Evolutionary conservation across 2,797 vertebrate genomes (phyloP).

Genomic region (Sitta carolinensis): DNA sequence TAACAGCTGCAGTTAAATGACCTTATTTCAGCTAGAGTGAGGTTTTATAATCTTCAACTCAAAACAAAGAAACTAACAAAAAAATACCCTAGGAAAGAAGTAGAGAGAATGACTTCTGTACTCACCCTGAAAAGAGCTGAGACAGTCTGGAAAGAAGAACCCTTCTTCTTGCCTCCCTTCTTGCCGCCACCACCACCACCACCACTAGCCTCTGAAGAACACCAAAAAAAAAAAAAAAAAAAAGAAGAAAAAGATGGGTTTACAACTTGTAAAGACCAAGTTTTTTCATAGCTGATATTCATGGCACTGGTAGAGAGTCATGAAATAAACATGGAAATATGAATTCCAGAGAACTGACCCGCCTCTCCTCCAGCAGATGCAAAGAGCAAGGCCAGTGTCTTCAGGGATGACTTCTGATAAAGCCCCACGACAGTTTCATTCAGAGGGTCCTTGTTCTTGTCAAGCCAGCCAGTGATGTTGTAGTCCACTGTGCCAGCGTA

Average conservation of each 20-base stretch:
- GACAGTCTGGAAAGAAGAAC: conserved; percentile 87
- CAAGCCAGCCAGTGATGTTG: conserved; percentile 86
- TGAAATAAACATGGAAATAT: neutral
- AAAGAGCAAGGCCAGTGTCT: conserved; percentile 82
- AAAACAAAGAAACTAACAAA: neutral
- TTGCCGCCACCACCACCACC: conserved; percentile 71
- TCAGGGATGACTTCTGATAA: conserved; percentile 83
- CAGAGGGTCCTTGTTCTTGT: conserved; percentile 91
- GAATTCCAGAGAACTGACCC: conserved; percentile 48
- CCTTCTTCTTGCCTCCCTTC: conserved; percentile 88
- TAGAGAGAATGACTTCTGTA: neutral
- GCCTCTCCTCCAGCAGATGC: conserved; percentile 58
- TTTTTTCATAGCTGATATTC: neutral
- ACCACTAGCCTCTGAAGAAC: conserved; percentile 37
- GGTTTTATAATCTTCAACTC: neutral
- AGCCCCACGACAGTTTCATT: conserved; percentile 85
- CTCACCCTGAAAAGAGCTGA: conserved; percentile 86
- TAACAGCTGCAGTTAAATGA: neutral
- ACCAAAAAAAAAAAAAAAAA: neutral
- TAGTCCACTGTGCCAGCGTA: conserved; percentile 90
- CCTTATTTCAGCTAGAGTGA: neutral
- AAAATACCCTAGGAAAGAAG: neutral
- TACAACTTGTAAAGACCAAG: neutral
- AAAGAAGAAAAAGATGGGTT: neutral
- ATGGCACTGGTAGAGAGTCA: neutral